These are phyloP conservation scores for Kryptolebias marmoratus DNA, from an alignment of 2,113 vertebrate genomes.

Conservation along the genomic window DNA sequence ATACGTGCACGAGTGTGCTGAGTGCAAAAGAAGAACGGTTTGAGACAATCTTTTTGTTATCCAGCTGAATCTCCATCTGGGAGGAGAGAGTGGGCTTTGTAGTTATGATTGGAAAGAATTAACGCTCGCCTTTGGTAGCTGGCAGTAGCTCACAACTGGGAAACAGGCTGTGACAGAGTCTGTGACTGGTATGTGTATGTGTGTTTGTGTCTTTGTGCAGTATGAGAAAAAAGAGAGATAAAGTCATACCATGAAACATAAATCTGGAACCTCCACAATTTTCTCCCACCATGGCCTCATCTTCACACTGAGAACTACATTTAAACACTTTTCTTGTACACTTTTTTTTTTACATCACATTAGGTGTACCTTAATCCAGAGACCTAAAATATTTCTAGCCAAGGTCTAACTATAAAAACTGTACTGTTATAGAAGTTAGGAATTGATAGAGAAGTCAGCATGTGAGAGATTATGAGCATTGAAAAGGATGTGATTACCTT, in stretches of 20 bases:
- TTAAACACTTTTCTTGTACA: not conserved
- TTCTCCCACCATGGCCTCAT: slow-evolving; percentile 27
- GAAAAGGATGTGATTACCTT: not conserved
- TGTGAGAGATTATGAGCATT: not conserved
- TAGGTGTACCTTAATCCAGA: not conserved
- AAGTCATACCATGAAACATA: slow-evolving; percentile 38
- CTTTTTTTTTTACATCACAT: not conserved
- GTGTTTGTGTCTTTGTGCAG: slow-evolving; percentile 15
- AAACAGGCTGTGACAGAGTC: slow-evolving; percentile 57
- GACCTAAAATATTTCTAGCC: not conserved
- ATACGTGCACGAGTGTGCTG: slow-evolving; percentile 24
- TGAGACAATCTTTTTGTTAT: slow-evolving; percentile 63
- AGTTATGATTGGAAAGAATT: slow-evolving; percentile 74
- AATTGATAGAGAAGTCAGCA: not conserved
- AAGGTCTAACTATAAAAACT: not conserved
- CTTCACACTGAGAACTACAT: slow-evolving; percentile 27
- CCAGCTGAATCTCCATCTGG: slow-evolving; percentile 67
- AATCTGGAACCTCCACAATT: not conserved
- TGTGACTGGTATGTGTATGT: slow-evolving; percentile 19
- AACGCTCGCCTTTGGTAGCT: slow-evolving; percentile 61
- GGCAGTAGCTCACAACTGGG: slow-evolving; percentile 59
- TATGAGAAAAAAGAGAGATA: slow-evolving; percentile 32
- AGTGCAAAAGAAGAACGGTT: slow-evolving; percentile 54
- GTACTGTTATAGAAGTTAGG: not conserved
- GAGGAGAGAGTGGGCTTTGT: slow-evolving; percentile 69